A percentile compares a stretch with the other conserved stretches of the same genome.
These are phyloP conservation scores for Echinops telfairi DNA, from an alignment of 2,113 vertebrate species.

Conservation along the genomic window DNA sequence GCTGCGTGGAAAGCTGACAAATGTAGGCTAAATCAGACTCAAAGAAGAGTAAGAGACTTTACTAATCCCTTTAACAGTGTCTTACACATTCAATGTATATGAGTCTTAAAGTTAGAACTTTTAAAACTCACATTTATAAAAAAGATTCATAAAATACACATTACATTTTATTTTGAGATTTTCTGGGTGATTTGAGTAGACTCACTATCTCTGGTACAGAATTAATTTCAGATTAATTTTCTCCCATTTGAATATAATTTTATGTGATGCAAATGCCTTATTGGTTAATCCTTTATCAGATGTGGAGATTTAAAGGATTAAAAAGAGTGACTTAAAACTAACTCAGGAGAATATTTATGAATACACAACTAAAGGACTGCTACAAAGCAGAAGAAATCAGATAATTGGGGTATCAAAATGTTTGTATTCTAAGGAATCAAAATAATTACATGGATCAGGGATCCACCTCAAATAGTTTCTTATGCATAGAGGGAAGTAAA, in stretches of 20 bases:
- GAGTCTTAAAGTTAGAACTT: neutral
- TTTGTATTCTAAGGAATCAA: neutral
- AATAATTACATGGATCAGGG: neutral
- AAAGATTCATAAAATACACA: constrained; percentile 13
- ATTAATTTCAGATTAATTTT: constrained; percentile 61
- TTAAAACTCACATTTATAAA: neutral
- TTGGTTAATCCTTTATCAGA: constrained; percentile 70
- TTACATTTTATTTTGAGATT: constrained; percentile 40
- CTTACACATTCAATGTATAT: neutral
- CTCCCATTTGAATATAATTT: constrained; percentile 37
- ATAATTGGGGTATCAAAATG: neutral
- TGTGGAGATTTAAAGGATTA: constrained; percentile 64
- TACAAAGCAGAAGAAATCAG: neutral
- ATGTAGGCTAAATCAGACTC: neutral
- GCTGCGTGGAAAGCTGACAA: neutral
- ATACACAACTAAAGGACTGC: constrained; percentile 1
- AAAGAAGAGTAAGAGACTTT: neutral
- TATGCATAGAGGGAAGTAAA: neutral
- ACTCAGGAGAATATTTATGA: constrained; percentile 27
- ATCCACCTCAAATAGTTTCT: neutral
- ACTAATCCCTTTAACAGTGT: neutral
- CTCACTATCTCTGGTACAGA: neutral
- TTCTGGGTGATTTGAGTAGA: neutral
- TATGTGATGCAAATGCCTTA: constrained; percentile 65
- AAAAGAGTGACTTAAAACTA: constrained; percentile 61